Base-by-base conservation (phyloP, 2,888 invertebrate genomes). In the Stenchaetothrips biformis region DNA sequence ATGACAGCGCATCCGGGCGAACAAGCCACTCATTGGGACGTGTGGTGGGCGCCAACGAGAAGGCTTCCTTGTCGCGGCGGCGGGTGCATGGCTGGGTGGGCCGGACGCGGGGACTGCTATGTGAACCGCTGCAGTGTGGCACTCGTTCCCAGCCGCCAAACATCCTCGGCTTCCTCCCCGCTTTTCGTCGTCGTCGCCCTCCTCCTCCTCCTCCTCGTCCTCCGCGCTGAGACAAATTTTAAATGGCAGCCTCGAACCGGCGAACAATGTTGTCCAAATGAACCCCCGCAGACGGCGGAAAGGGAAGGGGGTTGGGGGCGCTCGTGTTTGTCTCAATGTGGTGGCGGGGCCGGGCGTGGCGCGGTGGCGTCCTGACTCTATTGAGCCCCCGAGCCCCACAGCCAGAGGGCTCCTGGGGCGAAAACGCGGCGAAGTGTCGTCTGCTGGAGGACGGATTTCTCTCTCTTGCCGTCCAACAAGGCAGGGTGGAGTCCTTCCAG, bases 261-360 rank as follows among this genome's bases (percentile, higher is more conserved):
- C 67, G 67, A 74, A 74, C 67, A 74, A 74, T 74, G 67, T 74
- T 74, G 67, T 74, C 67, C 67, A 74, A 74, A 74, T 74, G 67
- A 74, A 74, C 67, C 67, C 4, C n/a, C 21, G 11, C 21, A 67
- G 67, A 37, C 37, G 37, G 67, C 7, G 67, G 67, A 62, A n/a
- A 9, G 16, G 7, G 67, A 7, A 67, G 25, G 37, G 59, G 18
- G 16, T 7, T 59, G 6, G 59, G 59, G 18, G 59, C 59, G 59
- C 18, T 59, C 37, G 59, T 59, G 59, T 59, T 59, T 59, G 59
- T 59, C 59, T 18, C 59, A 59, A 16, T 18, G 59, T 59, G 59
- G 16, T 18, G 59, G 59, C 13, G 11, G 6, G 59, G 59, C 59
- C 18, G 16, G 13, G 59, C 59, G 59, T 59, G 59, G 59, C 9